Evolutionary conservation across 2,888 invertebrate genomes (phyloP).

Genomic region (Phaedon cochleariae): DNA sequence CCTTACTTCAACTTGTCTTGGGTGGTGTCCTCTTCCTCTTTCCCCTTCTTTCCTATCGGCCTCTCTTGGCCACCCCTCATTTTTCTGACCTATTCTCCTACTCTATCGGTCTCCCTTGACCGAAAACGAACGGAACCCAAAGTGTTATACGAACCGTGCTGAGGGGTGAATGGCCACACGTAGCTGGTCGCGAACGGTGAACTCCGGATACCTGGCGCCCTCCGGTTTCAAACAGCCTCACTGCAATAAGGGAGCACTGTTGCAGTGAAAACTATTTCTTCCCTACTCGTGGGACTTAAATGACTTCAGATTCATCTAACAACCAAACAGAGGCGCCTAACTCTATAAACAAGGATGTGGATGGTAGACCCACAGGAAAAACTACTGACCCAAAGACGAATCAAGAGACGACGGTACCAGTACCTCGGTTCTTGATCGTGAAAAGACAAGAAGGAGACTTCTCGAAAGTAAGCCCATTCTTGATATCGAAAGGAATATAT

Average conservation of each 20-base stretch:
- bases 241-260: background rate
- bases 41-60: too few species aligned
- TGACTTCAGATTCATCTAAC: background rate
- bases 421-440: background rate
- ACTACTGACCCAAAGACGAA: background rate
- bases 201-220: too few species aligned
- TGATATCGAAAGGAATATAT: background rate
- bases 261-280: background rate
- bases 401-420: background rate
- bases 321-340: background rate
- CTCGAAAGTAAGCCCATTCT: background rate
- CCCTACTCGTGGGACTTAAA: background rate
- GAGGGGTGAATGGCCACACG: too few species aligned
- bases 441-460: background rate
- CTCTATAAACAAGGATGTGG: background rate
- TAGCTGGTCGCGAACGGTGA: too few species aligned
- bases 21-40: too few species aligned
- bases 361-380: background rate
- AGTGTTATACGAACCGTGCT: too few species aligned
- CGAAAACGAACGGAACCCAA: too few species aligned
- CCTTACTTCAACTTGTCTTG: too few species aligned
- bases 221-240: too few species aligned
- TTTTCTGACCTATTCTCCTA: too few species aligned
- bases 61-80: too few species aligned
- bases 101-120: too few species aligned